Evolutionary conservation across 2,797 vertebrate species (phyloP).

Genomic region (Xiphophorus birchmanni): DNA sequence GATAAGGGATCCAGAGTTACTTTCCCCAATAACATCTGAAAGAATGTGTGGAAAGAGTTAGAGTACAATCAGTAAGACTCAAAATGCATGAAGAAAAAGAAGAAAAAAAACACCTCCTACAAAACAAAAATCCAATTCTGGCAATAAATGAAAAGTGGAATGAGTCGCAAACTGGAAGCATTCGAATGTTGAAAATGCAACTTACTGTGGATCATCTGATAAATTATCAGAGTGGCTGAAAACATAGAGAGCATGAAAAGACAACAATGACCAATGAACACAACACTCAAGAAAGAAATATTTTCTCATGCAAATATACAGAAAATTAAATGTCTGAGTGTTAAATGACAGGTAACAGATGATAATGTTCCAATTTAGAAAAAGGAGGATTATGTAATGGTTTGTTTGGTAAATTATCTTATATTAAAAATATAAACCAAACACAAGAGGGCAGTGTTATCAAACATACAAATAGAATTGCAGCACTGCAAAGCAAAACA

Average conservation of each 20-base stretch:
- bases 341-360: neutral
- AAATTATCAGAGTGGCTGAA: conserved; percentile 91
- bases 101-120: neutral
- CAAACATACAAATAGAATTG: conserved; percentile 43
- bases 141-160: neutral
- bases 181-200: conserved; percentile 59
- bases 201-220: conserved; percentile 96
- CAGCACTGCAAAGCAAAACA: conserved; percentile 36
- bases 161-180: neutral
- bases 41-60: neutral
- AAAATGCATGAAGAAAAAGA: neutral
- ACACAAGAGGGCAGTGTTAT: conserved; percentile 70
- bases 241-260: conserved; percentile 86
- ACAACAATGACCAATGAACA: conserved; percentile 67
- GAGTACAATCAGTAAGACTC: neutral
- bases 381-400: neutral
- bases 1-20: neutral
- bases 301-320: conserved; percentile 23
- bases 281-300: conserved; percentile 25
- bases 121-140: neutral
- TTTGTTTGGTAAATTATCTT: neutral
- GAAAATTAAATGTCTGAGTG: conserved; percentile 1
- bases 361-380: conserved; percentile 5
- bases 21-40: neutral
- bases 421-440: neutral